Evolutionary conservation across 2,797 vertebrate species (phyloP).

Genomic region (Lacerta viridis): DNA sequence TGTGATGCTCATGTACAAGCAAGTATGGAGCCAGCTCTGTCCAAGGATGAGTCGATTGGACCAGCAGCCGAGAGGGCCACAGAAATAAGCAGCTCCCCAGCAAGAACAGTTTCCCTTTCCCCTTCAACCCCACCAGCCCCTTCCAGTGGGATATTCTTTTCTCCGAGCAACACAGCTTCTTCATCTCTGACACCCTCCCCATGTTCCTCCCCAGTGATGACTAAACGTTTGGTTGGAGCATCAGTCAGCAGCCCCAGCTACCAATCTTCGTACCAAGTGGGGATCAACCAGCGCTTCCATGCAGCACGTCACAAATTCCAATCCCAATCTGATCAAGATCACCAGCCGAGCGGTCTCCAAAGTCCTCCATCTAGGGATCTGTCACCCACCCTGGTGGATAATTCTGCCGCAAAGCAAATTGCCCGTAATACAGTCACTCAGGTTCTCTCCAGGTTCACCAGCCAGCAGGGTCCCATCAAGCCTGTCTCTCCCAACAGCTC

Average conservation of each 20-base stretch:
- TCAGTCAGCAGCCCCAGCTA: slow-evolving; percentile 86
- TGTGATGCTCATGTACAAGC: slow-evolving; percentile 77
- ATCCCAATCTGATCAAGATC: slow-evolving; percentile 93
- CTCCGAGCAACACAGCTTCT: slow-evolving; percentile 92
- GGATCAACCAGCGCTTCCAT: slow-evolving; percentile 97
- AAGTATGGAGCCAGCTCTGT: slow-evolving; percentile 50
- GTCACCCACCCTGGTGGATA: slow-evolving; percentile 92
- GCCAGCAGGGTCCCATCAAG: slow-evolving; percentile 91
- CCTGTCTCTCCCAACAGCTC: slow-evolving; percentile 90
- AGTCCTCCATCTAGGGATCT: slow-evolving; percentile 91
- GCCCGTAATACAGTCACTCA: slow-evolving; percentile 98
- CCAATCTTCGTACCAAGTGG: slow-evolving; percentile 94
- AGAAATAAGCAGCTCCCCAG: slow-evolving; percentile 84
- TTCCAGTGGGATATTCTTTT: slow-evolving; percentile 79
- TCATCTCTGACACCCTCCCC: slow-evolving; percentile 96
- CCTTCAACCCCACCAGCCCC: slow-evolving; percentile 74
- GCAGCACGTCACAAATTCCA: slow-evolving; percentile 98
- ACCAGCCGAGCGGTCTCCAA: slow-evolving; percentile 83
- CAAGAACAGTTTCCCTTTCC: slow-evolving; percentile 79
- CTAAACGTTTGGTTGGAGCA: slow-evolving; percentile 87
- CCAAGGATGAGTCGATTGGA: slow-evolving; percentile 63
- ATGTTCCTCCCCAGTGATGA: slow-evolving; percentile 92
- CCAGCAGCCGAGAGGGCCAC: slow-evolving; percentile 63
- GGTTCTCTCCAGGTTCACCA: slow-evolving; percentile 97
- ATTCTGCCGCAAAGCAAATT: slow-evolving; percentile 92